Base-by-base conservation (phyloP, 2,797 vertebrate genomes). In the Psittacula derbiana region DNA sequence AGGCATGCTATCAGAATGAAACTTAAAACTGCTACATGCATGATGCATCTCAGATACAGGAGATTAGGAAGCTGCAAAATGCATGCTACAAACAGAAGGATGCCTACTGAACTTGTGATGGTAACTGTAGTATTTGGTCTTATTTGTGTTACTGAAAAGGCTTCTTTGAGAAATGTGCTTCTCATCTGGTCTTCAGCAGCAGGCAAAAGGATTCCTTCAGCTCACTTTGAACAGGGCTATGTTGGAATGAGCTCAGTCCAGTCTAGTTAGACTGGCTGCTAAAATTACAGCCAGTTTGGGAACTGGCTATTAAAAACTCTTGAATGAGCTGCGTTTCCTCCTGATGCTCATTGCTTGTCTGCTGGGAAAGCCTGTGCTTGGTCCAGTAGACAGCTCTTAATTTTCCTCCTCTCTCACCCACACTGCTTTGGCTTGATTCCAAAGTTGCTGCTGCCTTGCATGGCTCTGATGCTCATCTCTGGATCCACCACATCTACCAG, bases 201-300 rank as follows among this genome's bases (percentile, higher is more conserved):
- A 80, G 40, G 50, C 15, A 83, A 78, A 76, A 24, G 49, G 38
- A 46, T 93, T 95, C 88, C 82, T 92, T 66, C 55, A 81, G 41
- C 40, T 73, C 30, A 70, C 47, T 76, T 92, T 88, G 57, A 93
- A 53, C 14, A 49, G 13, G 20, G 27, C 11, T 88, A 18, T 46
- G 15, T 19, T 94, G 90, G 87, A 88, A 92, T 80, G 55, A 93
- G 21, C 46, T 92, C 79, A 49, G 57, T 43, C 65, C 75, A 86
- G 61, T 57, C 38, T 71, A 88, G 61, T 71, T 91, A 86, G 92
- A 83, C 79, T 93, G 91, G 82, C 87, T 94, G 81, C 79, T 95
- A 91, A 87, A 94, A 95, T 94, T 92, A 94, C 84, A 91, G 84
- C n/a, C 57, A 69, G 49, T 83, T 91, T 90, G 85, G 87, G 82